Evolutionary conservation across 2,888 invertebrate species (phyloP).

Genomic region (Tachina fera): DNA sequence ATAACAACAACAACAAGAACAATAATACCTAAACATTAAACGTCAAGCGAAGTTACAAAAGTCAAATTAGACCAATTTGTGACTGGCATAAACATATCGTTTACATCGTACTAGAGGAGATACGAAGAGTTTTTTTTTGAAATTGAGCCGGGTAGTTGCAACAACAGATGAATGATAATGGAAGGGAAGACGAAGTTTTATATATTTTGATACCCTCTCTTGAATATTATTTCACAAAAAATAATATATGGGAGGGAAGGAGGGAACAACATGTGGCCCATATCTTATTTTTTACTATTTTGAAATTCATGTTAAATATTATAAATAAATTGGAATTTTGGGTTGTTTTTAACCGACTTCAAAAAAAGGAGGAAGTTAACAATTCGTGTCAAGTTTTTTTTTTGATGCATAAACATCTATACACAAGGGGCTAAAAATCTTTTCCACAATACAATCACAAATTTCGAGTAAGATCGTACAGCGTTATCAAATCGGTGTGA

Average conservation of each 20-base stretch:
- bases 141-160: constrained; percentile 17
- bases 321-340: too few relatives aligned
- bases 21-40: constrained; percentile 69
- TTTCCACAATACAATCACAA: too few relatives aligned
- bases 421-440: too few relatives aligned
- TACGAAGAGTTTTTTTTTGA: background rate
- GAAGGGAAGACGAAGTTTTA: constrained; percentile 3
- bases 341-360: too few relatives aligned
- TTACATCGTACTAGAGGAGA: constrained; percentile 15
- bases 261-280: constrained; percentile 3
- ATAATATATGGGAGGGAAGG: background rate
- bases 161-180: constrained; percentile 11
- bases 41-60: constrained; percentile 72
- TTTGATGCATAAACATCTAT: too few relatives aligned
- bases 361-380: too few relatives aligned
- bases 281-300: background rate
- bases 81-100: constrained; percentile 69
- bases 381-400: too few relatives aligned
- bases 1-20: constrained; percentile 46
- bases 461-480: too few relatives aligned
- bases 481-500: too few relatives aligned
- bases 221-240: constrained; percentile 32
- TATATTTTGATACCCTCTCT: constrained; percentile 44
- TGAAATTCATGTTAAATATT: background rate
- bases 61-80: constrained; percentile 76